Percentiles rank a stretch among this genome's conserved stretches.
phyloP scores from a whole-genome alignment of 2,888 invertebrate species.

The Halictus ligatus region DNA sequence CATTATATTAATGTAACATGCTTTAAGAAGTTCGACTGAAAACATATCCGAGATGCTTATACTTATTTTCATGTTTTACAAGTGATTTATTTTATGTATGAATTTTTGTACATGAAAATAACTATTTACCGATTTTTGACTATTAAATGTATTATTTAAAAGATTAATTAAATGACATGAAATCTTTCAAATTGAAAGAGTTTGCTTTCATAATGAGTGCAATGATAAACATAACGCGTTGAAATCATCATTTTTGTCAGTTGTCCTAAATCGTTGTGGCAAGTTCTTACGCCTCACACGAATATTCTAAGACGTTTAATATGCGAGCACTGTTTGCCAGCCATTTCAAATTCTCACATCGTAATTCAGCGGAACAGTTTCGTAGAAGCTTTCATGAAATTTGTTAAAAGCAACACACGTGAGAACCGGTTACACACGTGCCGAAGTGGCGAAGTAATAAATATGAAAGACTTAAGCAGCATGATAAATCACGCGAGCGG shows the following conservation, averaged over 20 bases:
- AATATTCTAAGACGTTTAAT: constrained; percentile 1
- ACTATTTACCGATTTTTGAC: neutral
- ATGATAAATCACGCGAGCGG: constrained; percentile 55
- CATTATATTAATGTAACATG: neutral
- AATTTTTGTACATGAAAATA: neutral
- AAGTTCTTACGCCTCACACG: neutral
- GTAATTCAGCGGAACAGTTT: constrained; percentile 43
- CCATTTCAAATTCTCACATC: constrained; percentile 21
- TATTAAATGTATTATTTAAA: neutral
- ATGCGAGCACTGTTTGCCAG: constrained; percentile 8
- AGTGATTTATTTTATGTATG: neutral
- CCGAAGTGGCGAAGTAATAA: constrained; percentile 58
- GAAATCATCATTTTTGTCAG: neutral
- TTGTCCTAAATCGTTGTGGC: neutral
- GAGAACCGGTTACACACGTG: constrained; percentile 63
- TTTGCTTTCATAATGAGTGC: neutral
- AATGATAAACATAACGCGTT: neutral
- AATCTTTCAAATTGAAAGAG: neutral
- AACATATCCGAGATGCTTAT: neutral
- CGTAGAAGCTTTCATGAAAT: constrained; percentile 52
- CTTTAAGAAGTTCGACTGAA: neutral
- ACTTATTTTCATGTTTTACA: neutral
- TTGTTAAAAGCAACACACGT: constrained; percentile 51
- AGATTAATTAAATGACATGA: neutral
- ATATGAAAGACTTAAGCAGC: constrained; percentile 57